Percentiles rank a stretch among this genome's conserved stretches.
Conservation (phyloP, 2,888 invertebrate genomes). For the Papilio demoleus region DNA sequence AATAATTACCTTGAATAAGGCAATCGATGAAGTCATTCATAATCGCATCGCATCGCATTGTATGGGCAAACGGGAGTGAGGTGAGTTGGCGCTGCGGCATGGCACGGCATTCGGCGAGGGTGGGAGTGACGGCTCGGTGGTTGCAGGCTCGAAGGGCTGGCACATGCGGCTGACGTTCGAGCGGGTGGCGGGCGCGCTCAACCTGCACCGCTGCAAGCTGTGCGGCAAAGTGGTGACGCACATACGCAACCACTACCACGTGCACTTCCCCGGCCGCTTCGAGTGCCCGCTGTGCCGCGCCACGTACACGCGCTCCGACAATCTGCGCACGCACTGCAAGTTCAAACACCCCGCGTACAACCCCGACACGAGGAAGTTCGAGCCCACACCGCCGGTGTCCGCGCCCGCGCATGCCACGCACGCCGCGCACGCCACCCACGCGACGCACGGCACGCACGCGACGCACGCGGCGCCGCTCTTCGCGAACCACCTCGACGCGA, state of each 20-base stretch:
- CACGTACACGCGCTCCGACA: conserved; percentile 96
- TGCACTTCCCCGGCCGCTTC: conserved; percentile 96
- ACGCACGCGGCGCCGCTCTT: conserved; percentile 82
- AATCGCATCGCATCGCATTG: conserved; percentile 38
- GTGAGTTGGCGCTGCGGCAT: conserved; percentile 58
- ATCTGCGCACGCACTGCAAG: conserved; percentile 96
- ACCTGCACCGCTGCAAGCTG: conserved; percentile 96
- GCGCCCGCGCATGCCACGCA: conserved; percentile 78
- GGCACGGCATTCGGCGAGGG: conserved; percentile 54
- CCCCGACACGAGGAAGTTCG: conserved; percentile 94
- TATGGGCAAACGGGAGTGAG: neutral
- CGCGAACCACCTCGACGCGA: conserved; percentile 83
- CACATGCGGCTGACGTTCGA: conserved; percentile 97
- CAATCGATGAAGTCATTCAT: conserved; percentile 34
- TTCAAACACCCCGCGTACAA: conserved; percentile 95
- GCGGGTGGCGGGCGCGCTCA: conserved; percentile 95
- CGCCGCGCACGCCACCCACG: conserved; percentile 71
- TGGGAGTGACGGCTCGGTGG: conserved; percentile 78
- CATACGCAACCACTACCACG: conserved; percentile 97
- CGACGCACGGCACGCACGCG: conserved; percentile 67
- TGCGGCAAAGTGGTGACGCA: conserved; percentile 97
- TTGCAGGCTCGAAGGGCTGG: conserved; percentile 97
- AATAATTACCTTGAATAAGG: neutral
- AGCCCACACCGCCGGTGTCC: conserved; percentile 86
- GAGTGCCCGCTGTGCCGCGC: conserved; percentile 96